Conservation (phyloP, 2,888 invertebrate genomes). For the Phengaris arion region DNA sequence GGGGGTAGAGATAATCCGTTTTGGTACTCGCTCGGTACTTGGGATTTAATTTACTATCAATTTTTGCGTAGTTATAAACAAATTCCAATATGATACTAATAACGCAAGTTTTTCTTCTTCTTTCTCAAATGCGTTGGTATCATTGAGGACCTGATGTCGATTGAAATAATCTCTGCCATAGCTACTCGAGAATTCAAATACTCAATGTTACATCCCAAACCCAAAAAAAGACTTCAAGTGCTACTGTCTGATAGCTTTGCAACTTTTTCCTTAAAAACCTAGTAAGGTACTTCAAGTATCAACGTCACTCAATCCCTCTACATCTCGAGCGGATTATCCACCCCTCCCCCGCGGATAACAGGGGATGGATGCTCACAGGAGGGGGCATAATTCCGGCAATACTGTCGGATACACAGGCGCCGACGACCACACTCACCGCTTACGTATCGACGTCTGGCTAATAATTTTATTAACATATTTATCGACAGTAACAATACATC, state of each 20-base stretch:
- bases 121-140: no score
- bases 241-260: neutral
- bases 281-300: neutral
- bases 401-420: constrained; percentile 5
- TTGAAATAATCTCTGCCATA: no score
- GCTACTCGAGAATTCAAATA: no score
- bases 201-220: no score
- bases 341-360: neutral
- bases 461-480: no score
- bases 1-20: neutral
- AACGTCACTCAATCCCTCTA: neutral
- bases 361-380: neutral
- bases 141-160: no score
- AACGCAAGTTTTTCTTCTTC: no score
- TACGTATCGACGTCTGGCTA: neutral
- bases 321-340: neutral
- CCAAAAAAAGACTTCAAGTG: neutral
- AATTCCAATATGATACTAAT: neutral
- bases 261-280: neutral
- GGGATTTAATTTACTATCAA: neutral
- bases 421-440: neutral
- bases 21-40: constrained; percentile 8
- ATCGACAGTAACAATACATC: no score
- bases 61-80: neutral
- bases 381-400: neutral